phyloP scores from a whole-genome alignment of 2,888 invertebrate species.

The Chrysolina oricalcia region DNA sequence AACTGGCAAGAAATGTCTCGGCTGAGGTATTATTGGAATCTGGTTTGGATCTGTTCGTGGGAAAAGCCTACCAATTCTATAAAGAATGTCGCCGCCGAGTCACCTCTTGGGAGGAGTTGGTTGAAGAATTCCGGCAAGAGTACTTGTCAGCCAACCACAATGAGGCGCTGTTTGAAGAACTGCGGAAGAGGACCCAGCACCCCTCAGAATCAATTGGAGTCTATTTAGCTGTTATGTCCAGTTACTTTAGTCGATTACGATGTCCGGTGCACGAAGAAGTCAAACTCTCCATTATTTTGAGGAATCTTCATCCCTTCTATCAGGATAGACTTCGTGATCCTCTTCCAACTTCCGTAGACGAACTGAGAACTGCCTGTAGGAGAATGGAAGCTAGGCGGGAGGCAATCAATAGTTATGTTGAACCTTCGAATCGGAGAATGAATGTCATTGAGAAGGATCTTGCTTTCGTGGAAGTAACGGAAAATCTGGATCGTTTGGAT shows the following conservation, averaged over 20 bases:
- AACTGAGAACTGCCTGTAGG: constrained; percentile 16
- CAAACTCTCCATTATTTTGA: background rate
- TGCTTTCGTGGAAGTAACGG: constrained; percentile 6
- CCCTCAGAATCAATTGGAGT: too few relatives aligned
- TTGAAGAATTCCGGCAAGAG: constrained; percentile 19
- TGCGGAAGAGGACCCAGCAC: constrained; percentile 11
- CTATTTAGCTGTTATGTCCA: too few relatives aligned
- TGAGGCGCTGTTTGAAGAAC: background rate
- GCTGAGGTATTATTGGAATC: constrained; percentile 23
- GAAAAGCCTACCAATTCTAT: constrained; percentile 31
- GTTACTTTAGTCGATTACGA: constrained; percentile 34
- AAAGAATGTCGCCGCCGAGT: constrained; percentile 4
- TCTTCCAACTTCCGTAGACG: background rate
- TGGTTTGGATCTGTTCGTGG: constrained; percentile 30
- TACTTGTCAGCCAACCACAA: constrained; percentile 28
- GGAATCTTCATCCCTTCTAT: too few relatives aligned
- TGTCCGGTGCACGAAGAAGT: too few relatives aligned
- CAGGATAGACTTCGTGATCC: constrained; percentile 12
- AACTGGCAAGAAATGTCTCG: constrained; percentile 4
- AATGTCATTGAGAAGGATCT: constrained; percentile 8
- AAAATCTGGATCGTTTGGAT: background rate
- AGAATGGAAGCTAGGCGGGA: background rate
- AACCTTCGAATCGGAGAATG: background rate
- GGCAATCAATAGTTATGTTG: background rate
- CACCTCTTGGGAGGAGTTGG: constrained; percentile 24